These are phyloP conservation scores for Autographa gamma DNA, from an alignment of 2,888 invertebrate genomes.

Conservation along the genomic window DNA sequence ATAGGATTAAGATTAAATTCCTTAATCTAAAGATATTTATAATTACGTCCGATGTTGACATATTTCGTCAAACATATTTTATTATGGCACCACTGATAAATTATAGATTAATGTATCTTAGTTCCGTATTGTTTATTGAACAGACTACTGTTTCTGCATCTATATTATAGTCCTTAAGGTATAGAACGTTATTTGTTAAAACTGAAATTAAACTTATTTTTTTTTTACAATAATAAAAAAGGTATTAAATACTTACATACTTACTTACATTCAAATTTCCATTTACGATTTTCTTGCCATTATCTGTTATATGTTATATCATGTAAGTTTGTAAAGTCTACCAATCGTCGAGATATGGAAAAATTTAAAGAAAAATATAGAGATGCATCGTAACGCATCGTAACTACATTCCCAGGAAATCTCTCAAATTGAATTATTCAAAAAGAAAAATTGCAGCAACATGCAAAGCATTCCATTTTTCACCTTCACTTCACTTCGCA, in stretches of 20 bases:
- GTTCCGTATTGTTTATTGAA: slow-evolving; percentile 17
- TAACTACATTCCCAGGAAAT: no score
- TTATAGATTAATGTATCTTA: background rate
- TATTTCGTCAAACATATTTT: slow-evolving; percentile 25
- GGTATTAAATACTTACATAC: no score
- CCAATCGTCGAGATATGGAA: no score
- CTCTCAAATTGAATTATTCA: background rate
- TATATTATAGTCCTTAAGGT: background rate
- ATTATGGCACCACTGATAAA: slow-evolving; percentile 17
- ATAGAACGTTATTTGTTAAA: no score
- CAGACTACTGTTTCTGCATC: background rate
- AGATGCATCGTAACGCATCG: no score
- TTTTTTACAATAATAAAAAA: no score
- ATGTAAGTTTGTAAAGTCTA: no score
- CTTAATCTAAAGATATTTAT: slow-evolving; percentile 18
- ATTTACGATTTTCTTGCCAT: no score
- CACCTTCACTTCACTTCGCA: slow-evolving; percentile 8
- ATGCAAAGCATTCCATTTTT: slow-evolving; percentile 10
- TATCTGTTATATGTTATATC: no score
- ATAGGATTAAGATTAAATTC: slow-evolving; percentile 37
- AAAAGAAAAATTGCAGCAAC: background rate
- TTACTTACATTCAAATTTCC: no score
- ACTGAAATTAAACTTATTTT: no score
- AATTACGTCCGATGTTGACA: slow-evolving; percentile 21
- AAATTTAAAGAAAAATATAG: no score